Percentiles rank a stretch among this genome's conserved stretches.
Evolutionary conservation across 2,113 vertebrate genomes (phyloP).

Genomic region (Talpa occidentalis): DNA sequence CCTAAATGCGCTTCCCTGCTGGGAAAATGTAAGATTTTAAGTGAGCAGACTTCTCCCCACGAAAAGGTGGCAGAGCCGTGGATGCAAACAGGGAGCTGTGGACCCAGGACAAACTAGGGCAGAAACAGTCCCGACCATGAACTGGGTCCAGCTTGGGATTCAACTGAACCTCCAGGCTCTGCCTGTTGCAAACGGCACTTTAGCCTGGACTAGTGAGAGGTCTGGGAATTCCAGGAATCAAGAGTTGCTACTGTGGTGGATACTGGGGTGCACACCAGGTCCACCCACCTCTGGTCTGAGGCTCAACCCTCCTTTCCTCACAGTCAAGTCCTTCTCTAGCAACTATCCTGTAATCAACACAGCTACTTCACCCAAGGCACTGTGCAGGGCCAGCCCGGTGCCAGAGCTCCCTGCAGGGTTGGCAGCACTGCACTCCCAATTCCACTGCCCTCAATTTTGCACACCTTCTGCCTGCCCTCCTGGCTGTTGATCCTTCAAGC

Average conservation of each 20-base stretch:
- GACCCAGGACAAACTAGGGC: neutral
- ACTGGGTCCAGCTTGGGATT: neutral
- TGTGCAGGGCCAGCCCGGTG: neutral
- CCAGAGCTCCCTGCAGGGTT: neutral
- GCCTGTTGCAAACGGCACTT: neutral
- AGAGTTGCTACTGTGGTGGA: neutral
- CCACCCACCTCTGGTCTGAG: neutral
- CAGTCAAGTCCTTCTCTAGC: neutral
- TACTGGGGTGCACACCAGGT: neutral
- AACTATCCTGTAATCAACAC: neutral
- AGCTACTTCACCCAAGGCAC: neutral
- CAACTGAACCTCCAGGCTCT: no score
- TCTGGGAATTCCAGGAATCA: neutral
- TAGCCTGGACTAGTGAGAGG: neutral
- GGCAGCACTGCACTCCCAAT: neutral
- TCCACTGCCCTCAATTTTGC: neutral
- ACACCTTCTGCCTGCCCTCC: neutral
- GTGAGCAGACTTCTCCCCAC: neutral
- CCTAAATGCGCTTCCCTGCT: neutral
- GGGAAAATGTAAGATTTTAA: neutral
- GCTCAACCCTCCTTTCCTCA: neutral
- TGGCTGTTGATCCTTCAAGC: neutral
- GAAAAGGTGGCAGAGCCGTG: neutral
- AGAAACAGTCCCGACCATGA: neutral
- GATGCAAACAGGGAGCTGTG: neutral